Evolutionary conservation across 2,797 vertebrate genomes (phyloP), one percentile per base, ranked within the genome.

Genomic region (Platyrinchus mystaceus): DNA sequence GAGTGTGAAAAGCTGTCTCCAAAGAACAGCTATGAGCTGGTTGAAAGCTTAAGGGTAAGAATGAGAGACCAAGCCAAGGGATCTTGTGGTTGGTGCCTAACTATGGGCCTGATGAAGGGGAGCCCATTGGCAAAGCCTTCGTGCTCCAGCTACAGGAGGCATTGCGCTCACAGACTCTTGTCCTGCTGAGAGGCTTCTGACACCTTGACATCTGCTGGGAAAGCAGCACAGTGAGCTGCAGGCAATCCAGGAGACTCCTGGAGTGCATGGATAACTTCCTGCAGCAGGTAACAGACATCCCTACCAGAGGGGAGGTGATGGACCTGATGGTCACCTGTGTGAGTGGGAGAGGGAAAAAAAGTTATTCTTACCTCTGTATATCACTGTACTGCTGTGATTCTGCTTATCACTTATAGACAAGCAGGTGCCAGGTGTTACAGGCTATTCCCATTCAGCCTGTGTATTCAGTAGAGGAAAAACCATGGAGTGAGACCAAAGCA

Each of bases 321-420:
- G 32, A 41, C 32, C 37, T 28, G 24, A 28, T 34, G 59, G 59
- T 18, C 74, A 63, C 24, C 32, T 19, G 16, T 27, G 36, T 13
- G 24, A 34, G 14, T 8, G 21, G 15, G 17, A 52, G 30, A 52
- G 58, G 22, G 34, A 3, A 19, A 43, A 24, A 14, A 63, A 34
- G 21, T 12, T 34, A 14, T 53, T 85, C 32, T 68, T 76, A 32
- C 9, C 20, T 12, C 28, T 44, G 2, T 27, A 6, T 56, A 30
- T 44, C 32, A 27, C 17, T 10, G 14, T 12, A 19, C 26, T n/a
- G 37, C 32, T 60, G 36, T 49, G 62, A 27, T n/a, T 49, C 69
- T 39, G 46, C 28, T 49, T 19, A 47, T 9, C 1, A 1, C 12
- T 55, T 30, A 14, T 0, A 64, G 36, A 46, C 15, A 26, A 41